These are phyloP conservation scores for Myotis myotis DNA, from an alignment of 2,797 vertebrate species.

Conservation along the genomic window DNA sequence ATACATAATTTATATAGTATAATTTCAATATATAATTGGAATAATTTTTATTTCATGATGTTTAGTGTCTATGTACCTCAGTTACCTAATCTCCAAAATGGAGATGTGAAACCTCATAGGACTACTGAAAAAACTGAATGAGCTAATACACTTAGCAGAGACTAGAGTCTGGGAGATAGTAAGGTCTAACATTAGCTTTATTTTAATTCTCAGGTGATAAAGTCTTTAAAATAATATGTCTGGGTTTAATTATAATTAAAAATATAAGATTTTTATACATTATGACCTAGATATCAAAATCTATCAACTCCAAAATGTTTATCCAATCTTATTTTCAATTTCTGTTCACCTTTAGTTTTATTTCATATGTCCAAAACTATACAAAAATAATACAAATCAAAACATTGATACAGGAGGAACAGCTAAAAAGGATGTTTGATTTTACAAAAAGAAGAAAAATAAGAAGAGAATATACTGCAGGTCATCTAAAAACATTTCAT, in stretches of 20 bases:
- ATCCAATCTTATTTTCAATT: slow-evolving; percentile 22
- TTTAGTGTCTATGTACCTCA: neutral
- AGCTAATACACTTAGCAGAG: neutral
- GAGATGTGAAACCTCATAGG: neutral
- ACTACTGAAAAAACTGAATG: neutral
- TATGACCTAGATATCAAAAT: neutral
- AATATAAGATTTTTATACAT: neutral
- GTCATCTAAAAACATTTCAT: neutral
- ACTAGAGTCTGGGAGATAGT: neutral
- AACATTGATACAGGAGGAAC: neutral
- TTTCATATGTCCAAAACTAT: neutral
- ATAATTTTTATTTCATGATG: neutral
- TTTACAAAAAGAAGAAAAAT: neutral
- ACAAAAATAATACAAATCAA: slow-evolving; percentile 46
- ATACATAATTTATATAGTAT: neutral
- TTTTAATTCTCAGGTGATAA: neutral
- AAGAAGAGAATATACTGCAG: neutral
- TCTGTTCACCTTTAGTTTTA: neutral
- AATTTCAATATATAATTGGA: slow-evolving; percentile 3
- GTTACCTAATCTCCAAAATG: neutral
- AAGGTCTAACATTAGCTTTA: slow-evolving; percentile 11
- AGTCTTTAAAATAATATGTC: neutral
- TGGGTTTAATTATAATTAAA: slow-evolving; percentile 14
- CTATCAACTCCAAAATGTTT: neutral
- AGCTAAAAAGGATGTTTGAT: neutral